phyloP scores from a whole-genome alignment of 2,888 invertebrate genomes.

The Rhagophthalmus giganteus region DNA sequence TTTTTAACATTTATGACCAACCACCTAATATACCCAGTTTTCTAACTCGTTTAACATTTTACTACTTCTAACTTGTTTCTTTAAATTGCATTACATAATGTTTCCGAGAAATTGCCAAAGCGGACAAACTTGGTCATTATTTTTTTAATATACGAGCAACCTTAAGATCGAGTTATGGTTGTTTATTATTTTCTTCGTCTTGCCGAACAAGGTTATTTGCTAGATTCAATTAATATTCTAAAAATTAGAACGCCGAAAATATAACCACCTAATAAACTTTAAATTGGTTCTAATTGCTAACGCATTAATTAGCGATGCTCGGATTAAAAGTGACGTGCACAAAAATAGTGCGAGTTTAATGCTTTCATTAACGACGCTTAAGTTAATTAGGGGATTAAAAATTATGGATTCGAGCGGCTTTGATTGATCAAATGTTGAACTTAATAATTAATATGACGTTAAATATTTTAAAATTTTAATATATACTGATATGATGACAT shows the following conservation, averaged over 20 bases:
- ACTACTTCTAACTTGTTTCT: not conserved
- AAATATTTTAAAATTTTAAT: no score
- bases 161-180: not conserved
- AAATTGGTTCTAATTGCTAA: not conserved
- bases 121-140: not conserved
- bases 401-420: no score
- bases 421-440: no score
- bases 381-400: no score
- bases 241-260: not conserved
- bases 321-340: no score
- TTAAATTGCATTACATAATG: not conserved
- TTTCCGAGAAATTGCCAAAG: not conserved
- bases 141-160: not conserved
- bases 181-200: not conserved
- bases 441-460: no score
- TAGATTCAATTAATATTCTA: not conserved
- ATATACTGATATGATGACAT: no score
- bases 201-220: not conserved
- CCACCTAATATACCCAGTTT: not conserved
- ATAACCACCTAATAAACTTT: not conserved
- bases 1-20: not conserved
- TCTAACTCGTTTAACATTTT: not conserved
- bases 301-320: no score
- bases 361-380: no score
- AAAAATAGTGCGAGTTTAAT: no score